Conservation (phyloP, 2,888 invertebrate species). For the Stegophylla sp. region DNA sequence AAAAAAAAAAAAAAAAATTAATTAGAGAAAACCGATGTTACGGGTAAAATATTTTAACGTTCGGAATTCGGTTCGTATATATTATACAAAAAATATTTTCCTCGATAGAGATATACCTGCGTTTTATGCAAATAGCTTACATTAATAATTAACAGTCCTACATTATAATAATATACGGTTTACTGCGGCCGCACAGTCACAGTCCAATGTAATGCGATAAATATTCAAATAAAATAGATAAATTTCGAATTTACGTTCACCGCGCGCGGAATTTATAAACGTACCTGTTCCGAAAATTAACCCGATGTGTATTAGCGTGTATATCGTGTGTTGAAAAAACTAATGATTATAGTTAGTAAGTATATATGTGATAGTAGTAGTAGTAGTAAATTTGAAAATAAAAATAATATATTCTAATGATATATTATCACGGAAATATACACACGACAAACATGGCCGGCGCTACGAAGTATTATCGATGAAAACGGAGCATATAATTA, state of each 20-base stretch:
- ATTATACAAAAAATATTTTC: no score
- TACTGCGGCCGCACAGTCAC: no score
- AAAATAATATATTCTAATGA: neutral
- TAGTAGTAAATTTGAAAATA: conserved; percentile 26
- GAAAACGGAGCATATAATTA: neutral
- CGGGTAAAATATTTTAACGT: no score
- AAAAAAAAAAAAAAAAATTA: no score
- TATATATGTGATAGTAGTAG: no score
- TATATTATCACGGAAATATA: neutral
- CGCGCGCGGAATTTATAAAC: neutral
- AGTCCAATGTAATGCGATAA: conserved; percentile 18
- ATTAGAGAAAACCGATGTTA: no score
- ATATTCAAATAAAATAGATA: conserved; percentile 41
- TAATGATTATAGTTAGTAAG: conserved; percentile 12
- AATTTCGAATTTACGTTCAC: conserved; percentile 16
- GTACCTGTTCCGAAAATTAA: conserved; percentile 1
- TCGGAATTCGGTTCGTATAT: no score
- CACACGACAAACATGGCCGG: neutral
- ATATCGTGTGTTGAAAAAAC: conserved; percentile 9
- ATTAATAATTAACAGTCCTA: conserved; percentile 38
- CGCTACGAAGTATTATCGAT: neutral
- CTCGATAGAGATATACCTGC: no score
- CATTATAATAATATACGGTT: no score
- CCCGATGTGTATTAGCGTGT: conserved; percentile 28
- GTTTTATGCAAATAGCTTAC: neutral